Base-by-base conservation (phyloP, 2,113 vertebrate genomes). In the Blennius ocellaris region DNA sequence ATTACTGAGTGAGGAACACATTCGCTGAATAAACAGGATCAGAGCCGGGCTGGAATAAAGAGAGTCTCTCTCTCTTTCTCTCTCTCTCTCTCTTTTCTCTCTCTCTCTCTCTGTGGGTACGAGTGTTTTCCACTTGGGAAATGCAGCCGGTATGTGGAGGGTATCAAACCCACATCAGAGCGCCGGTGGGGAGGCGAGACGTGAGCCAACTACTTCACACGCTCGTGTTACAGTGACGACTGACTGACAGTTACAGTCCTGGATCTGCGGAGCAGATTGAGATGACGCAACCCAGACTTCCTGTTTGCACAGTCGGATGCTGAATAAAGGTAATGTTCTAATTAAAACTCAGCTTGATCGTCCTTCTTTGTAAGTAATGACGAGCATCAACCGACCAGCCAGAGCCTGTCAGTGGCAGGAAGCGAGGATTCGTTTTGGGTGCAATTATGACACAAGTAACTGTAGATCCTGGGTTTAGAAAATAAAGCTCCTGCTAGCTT, bases 1-100 rank as follows among this genome's bases (percentile, higher is more conserved):
- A 78, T 88, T 87, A 78, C 12, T 38, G 30, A 87, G 74, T 55
- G 70, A 76, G 78, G 82, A 86, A 86, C 74, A 90, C 36, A 83
- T 76, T 80, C 73, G 58, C 59, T 71, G 80, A 81, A 82, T 85
- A 85, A 89, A 92, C 73, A 89, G 66, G 75, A 90, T 90, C 86
- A 89, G 83, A 89, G 87, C 53, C n/a, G 37, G 69, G 15, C 48
- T 59, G 82, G 84, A 81, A 78, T 84, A 81, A 78, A 85, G 74
- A n/a, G 55, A 75, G 37, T 10, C 55, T 70, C 54, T 78, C 44
- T 44, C 64, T 72, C 39, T 72, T 4, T 30, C 21, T 78, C 38
- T 58, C 39, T 48, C 21, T 64, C 70, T 54, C 37, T 57, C 47
- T 53, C 6, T 64, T 49, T 36, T 58, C 39, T 48, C 21, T 64